Evolutionary conservation across 2,797 vertebrate genomes (phyloP).

Genomic region (Lacerta bilineata): DNA sequence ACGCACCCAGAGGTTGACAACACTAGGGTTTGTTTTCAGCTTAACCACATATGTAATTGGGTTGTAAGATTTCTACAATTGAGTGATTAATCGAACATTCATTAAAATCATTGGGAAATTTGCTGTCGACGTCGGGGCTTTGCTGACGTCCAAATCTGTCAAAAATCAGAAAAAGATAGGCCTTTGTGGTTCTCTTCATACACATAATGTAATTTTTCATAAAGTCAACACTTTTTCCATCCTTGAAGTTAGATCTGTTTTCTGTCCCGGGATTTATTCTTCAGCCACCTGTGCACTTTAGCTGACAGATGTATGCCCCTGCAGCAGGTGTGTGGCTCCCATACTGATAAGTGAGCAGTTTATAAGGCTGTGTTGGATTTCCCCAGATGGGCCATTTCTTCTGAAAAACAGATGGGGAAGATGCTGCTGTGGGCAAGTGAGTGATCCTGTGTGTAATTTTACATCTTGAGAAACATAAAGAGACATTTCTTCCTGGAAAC

Average conservation of each 20-base stretch:
- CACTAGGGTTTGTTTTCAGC: neutral
- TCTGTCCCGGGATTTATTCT: neutral
- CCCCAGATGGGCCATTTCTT: neutral
- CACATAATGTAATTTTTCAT: no score
- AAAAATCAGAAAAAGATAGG: neutral
- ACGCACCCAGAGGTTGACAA: neutral
- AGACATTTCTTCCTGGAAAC: neutral
- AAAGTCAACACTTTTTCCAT: neutral
- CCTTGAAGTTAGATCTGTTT: conserved; percentile 6
- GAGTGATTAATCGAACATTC: neutral
- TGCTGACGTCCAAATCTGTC: neutral
- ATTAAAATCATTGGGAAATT: neutral
- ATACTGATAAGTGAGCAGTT: conserved; percentile 9
- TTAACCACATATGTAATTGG: neutral
- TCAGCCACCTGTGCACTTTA: neutral
- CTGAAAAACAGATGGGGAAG: conserved; percentile 8
- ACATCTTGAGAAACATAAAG: neutral
- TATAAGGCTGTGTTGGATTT: neutral
- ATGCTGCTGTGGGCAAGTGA: conserved; percentile 2
- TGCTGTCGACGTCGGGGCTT: neutral
- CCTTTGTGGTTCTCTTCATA: neutral
- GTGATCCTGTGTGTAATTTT: neutral
- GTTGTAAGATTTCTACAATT: neutral
- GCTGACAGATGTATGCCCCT: neutral
- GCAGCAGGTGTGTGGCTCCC: neutral